These are phyloP conservation scores for Congeria kusceri DNA, from an alignment of 2,888 invertebrate genomes.

Conservation along the genomic window DNA sequence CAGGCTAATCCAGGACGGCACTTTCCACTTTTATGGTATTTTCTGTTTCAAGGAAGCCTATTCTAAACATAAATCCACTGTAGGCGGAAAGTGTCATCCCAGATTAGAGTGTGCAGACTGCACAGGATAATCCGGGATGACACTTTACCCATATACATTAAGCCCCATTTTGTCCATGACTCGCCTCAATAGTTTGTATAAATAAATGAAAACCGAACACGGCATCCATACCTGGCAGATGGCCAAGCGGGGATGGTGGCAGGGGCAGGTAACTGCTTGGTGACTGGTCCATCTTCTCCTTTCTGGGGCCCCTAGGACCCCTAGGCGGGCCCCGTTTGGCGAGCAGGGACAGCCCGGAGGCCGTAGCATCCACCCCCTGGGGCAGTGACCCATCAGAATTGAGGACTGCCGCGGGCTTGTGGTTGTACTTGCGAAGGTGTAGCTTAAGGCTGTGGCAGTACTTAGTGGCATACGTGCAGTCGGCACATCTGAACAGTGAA, in stretches of 20 bases:
- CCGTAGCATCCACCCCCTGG: constrained; percentile 80
- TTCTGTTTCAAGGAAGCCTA: too few species aligned
- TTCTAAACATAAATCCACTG: too few species aligned
- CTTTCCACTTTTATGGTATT: too few species aligned
- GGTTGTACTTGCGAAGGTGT: constrained; percentile 96
- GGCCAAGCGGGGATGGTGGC: constrained; percentile 65
- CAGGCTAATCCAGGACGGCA: too few species aligned
- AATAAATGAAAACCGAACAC: too few species aligned
- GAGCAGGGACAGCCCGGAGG: constrained; percentile 79
- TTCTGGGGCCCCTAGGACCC: constrained; percentile 81
- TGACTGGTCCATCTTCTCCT: constrained; percentile 73
- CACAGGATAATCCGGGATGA: too few species aligned
- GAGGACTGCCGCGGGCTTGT: constrained; percentile 94
- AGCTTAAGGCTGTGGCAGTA: constrained; percentile 98
- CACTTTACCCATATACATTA: too few species aligned
- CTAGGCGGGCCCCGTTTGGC: constrained; percentile 84
- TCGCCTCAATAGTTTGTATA: too few species aligned
- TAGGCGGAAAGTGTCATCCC: too few species aligned
- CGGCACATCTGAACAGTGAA: constrained; percentile 91
- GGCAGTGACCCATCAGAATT: constrained; percentile 85
- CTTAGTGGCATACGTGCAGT: constrained; percentile 98
- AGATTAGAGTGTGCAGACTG: too few species aligned
- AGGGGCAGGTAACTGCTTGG: constrained; percentile 54
- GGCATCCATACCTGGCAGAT: constrained; percentile 71
- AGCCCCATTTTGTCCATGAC: too few species aligned